Evolutionary conservation across 2,797 vertebrate genomes (phyloP).

Genomic region (Setipinna tenuifilis): DNA sequence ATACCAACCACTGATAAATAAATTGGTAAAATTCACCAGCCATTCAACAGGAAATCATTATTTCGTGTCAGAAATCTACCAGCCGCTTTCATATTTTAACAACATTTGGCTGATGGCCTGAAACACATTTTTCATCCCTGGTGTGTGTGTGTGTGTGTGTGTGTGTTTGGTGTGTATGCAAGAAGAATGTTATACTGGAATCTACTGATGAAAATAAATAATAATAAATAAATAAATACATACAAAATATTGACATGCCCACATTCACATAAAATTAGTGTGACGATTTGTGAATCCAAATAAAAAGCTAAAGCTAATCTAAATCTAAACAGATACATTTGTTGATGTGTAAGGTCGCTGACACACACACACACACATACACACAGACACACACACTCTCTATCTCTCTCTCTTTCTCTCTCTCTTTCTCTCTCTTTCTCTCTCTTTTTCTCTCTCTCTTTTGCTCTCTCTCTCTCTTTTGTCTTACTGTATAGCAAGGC

Average conservation of each 20-base stretch:
- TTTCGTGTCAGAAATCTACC: too few species aligned
- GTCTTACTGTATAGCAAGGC: not conserved
- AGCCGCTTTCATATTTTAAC: too few species aligned
- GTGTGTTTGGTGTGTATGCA: not conserved
- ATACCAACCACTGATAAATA: too few species aligned
- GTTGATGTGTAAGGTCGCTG: not conserved
- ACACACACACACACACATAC: not conserved
- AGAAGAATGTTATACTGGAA: not conserved
- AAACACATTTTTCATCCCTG: too few species aligned
- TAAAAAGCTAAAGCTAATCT: too few species aligned
- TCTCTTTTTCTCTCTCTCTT: constrained; percentile 27
- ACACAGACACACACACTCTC: not conserved
- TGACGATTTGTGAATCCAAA: too few species aligned
- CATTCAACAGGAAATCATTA: too few species aligned
- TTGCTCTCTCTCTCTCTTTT: too few species aligned
- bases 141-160: not conserved
- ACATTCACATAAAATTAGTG: not conserved
- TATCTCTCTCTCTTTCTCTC: constrained; percentile 62
- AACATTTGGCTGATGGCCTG: too few species aligned
- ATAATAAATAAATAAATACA: not conserved
- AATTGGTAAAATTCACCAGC: too few species aligned
- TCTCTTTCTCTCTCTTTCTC: constrained; percentile 51
- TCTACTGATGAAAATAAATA: not conserved
- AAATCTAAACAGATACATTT: not conserved
- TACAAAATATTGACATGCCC: not conserved